Evolutionary conservation across 1,140 invertebrate species (phyloP), one percentile per base, ranked within the genome.

Genomic region (Dermatophagoides farinae): DNA sequence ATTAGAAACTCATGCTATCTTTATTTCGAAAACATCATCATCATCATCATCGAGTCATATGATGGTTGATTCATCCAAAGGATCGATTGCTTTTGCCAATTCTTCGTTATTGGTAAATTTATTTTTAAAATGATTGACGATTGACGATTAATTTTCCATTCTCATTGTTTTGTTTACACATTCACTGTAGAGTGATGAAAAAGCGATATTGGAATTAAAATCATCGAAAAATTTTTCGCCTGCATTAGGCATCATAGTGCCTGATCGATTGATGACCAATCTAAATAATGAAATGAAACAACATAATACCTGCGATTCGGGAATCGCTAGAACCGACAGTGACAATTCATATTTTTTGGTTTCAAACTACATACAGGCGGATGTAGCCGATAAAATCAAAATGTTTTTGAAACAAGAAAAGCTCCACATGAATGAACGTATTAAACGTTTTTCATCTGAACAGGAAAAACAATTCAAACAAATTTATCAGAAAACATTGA

Each of bases 1-100:
- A 39, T n/a, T 10, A 4, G 57, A 58, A 18, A 58, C 57, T 1
- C 57, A 58, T 46, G 57, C 57, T 16, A 49, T 46, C n/a, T 23
- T 49, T 14, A 58, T 31, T 4, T n/a, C 12, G 12, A 22, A 31
- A 1, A 2, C n/a, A 31, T 5, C 2, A n/a, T 53, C n/a, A n/a
- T 53, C 51, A 11, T 20, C 23, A 25, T 25, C 31, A 8, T 31
- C 31, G 8, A 31, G 8, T 31, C 31, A 31, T 4, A 4, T 31
- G 2, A 31, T 31, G 31, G 31, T 4, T 2, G 31, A 31, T 4
- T 31, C 31, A 31, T 31, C 31, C n/a, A n/a, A n/a, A n/a, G n/a
- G n/a, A 8, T 31, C 8, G 31, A 31, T 31, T 31, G 31, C 31
- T 31, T 31, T 31, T 31, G 31, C 8, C 31, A 31, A 31, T 31